Base-by-base conservation (phyloP, 2,797 vertebrate genomes). In the Channa striata region DNA sequence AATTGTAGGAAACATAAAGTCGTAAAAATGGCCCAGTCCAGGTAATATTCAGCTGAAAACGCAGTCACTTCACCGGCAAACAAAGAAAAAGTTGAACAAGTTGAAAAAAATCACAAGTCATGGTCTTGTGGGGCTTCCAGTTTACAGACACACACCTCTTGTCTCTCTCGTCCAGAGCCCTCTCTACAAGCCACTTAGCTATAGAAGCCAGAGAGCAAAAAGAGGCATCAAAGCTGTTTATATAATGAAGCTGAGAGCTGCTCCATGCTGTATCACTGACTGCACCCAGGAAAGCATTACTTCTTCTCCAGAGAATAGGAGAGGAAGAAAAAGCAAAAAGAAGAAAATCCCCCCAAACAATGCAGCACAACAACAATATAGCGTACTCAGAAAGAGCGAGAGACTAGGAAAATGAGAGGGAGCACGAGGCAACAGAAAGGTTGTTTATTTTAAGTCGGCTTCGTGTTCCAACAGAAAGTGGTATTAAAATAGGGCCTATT, bases 191-290 rank as follows among this genome's bases (percentile, higher is more conserved):
- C 89, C 91, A 93, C 91, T 93, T 91, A 91, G 84, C 84, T 79
- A 85, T 65, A 84, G 78, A 84, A 90, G 86, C 87, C 82, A 78
- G 72, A 85, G 84, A 77, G 68, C 79, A 84, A 78, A 71, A 76
- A 89, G 79, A 83, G 83, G 92, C 87, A 90, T 92, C 83, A 91
- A 93, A 93, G 93, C 86, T 87, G 90, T 92, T 93, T 93, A 92
- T 89, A 93, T 89, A 93, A 94, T 92, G 90, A 91, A 83, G 88
- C 80, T 83, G 81, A 90, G 80, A 90, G 90, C 86, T 62, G 88
- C 78, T 91, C 85, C 60, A 77, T 76, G 81, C 86, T 62, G 66
- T 86, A 93, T 90, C 90, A 91, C 86, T 86, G 86, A 80, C 88
- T 88, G 86, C 81, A 88, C 86, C 86, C 83, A 88, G 89, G 86